phyloP scores from a whole-genome alignment of 2,888 invertebrate genomes.

The Hypena proboscidalis region DNA sequence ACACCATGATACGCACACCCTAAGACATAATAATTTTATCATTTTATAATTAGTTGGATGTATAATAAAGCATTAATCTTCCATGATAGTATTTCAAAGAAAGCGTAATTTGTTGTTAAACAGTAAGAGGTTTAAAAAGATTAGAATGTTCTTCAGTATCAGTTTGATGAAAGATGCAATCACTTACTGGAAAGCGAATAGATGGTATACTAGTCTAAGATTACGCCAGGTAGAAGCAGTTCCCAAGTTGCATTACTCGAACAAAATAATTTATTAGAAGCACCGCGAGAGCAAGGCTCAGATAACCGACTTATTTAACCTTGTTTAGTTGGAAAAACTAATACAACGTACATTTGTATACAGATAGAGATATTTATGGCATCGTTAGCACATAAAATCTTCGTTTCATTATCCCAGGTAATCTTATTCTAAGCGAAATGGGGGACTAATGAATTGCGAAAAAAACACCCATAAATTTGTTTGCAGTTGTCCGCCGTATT shows the following conservation, averaged over 20 bases:
- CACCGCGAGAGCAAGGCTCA: slow-evolving; percentile 19
- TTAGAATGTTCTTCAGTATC: not conserved
- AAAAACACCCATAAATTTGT: slow-evolving; percentile 60
- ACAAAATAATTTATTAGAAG: slow-evolving; percentile 37
- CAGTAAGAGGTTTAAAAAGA: no score
- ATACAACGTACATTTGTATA: slow-evolving; percentile 16
- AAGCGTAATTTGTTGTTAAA: no score
- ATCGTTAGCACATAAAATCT: slow-evolving; percentile 30
- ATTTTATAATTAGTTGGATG: no score
- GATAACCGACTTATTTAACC: slow-evolving; percentile 28
- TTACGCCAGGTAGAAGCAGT: slow-evolving; percentile 27
- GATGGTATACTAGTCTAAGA: slow-evolving; percentile 24
- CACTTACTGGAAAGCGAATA: slow-evolving; percentile 25
- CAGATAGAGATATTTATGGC: slow-evolving; percentile 33
- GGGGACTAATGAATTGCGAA: slow-evolving; percentile 36
- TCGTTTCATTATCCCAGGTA: slow-evolving; percentile 30
- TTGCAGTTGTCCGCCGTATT: slow-evolving; percentile 51
- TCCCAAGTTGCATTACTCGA: slow-evolving; percentile 31
- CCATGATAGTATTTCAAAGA: not conserved
- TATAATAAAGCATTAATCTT: no score
- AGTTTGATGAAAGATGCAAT: slow-evolving; percentile 14
- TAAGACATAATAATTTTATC: no score
- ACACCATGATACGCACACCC: no score
- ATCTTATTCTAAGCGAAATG: slow-evolving; percentile 37
- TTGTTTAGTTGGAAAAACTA: slow-evolving; percentile 25